phyloP scores from a whole-genome alignment of 2,888 invertebrate species.

The Orgyia antiqua region DNA sequence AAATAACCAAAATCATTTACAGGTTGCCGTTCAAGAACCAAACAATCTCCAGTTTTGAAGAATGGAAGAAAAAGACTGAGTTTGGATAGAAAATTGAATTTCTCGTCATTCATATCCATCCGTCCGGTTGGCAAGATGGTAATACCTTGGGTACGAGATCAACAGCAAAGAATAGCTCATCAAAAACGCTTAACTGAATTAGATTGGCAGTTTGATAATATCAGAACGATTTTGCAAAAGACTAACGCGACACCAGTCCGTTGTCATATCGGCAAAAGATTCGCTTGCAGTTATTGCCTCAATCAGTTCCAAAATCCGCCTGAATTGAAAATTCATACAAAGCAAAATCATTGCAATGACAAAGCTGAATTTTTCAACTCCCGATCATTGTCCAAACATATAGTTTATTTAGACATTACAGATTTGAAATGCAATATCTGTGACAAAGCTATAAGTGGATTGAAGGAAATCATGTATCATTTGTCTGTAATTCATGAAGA shows the following conservation, averaged over 20 bases:
- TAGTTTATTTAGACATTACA: conserved; percentile 53
- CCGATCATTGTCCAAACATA: conserved; percentile 39
- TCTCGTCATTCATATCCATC: conserved; percentile 39
- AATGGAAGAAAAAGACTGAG: conserved; percentile 20
- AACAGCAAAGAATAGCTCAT: conserved; percentile 17
- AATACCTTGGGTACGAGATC: conserved; percentile 19
- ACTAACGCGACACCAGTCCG: conserved; percentile 57
- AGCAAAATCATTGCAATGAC: conserved; percentile 30
- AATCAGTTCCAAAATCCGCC: conserved; percentile 42
- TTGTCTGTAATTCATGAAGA: conserved; percentile 40
- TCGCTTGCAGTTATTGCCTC: conserved; percentile 52
- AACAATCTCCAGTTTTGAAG: conserved; percentile 11
- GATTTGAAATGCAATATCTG: conserved; percentile 44
- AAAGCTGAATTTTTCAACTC: conserved; percentile 41
- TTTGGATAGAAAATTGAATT: conserved; percentile 37
- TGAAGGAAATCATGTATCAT: conserved; percentile 47
- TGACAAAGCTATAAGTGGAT: conserved; percentile 24
- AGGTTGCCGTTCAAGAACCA: conserved; percentile 21
- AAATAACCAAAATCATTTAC: conserved; percentile 19
- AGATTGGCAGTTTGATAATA: conserved; percentile 53
- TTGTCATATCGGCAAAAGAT: conserved; percentile 37
- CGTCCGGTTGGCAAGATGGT: conserved; percentile 28
- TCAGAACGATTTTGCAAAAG: conserved; percentile 38
- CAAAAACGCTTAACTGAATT: conserved; percentile 38
- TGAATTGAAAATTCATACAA: conserved; percentile 44